Conservation (phyloP, 2,888 invertebrate genomes). For the Phymatocera aterrima region DNA sequence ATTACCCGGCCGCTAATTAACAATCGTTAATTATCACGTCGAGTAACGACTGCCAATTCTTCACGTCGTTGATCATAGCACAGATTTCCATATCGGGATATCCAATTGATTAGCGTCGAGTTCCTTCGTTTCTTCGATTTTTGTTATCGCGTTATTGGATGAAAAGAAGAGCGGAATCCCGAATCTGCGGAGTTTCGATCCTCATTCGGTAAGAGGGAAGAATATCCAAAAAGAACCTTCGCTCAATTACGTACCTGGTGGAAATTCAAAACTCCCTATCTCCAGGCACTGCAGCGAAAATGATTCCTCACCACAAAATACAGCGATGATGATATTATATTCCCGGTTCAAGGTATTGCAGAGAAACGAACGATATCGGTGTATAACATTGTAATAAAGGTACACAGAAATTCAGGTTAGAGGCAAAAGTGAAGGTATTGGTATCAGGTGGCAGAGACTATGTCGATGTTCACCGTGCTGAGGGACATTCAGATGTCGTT, state of each 20-base stretch:
- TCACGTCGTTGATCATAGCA: neutral
- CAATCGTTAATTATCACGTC: conserved; percentile 27
- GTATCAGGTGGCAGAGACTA: conserved; percentile 20
- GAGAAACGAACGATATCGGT: neutral
- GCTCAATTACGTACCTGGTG: too few relatives aligned
- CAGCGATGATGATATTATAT: neutral
- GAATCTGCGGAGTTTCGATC: too few relatives aligned
- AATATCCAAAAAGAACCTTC: too few relatives aligned
- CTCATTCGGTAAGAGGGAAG: too few relatives aligned
- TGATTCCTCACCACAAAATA: neutral
- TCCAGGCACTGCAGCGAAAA: too few relatives aligned
- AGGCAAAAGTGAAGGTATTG: neutral
- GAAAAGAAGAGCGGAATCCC: too few relatives aligned
- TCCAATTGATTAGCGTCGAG: too few relatives aligned
- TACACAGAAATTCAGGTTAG: conserved; percentile 11
- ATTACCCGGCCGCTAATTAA: conserved; percentile 29
- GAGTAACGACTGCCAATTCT: conserved; percentile 27
- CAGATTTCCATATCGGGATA: neutral
- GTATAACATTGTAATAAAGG: neutral
- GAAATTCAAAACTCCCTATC: too few relatives aligned
- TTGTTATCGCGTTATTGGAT: neutral
- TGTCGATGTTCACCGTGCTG: neutral
- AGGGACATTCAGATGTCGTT: conserved; percentile 13
- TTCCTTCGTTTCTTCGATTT: neutral
- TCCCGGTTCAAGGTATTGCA: neutral